Percentiles rank a stretch among this genome's conserved stretches.
phyloP scores from a whole-genome alignment of 1,140 invertebrate genomes.

The Eurytemora carolleeae region DNA sequence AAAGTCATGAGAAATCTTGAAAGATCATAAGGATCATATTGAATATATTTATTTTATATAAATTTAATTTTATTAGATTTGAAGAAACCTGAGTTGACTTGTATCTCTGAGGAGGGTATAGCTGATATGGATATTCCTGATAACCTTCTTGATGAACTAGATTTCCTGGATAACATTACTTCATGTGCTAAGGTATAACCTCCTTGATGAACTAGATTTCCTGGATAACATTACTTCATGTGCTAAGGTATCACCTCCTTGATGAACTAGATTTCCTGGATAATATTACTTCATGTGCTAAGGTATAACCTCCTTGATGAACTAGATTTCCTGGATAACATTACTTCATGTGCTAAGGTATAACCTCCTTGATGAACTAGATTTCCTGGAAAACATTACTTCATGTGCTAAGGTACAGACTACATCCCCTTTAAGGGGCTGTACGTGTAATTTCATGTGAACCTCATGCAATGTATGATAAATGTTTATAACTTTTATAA shows the following conservation, averaged over 20 bases:
- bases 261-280: not conserved
- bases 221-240: constrained; percentile 29
- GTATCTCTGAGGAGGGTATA: constrained; percentile 44
- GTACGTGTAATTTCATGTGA: constrained; percentile 18
- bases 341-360: constrained; percentile 18
- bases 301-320: constrained; percentile 13
- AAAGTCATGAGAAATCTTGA: no score
- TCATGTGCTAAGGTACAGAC: constrained; percentile 19
- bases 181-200: constrained; percentile 57
- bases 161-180: constrained; percentile 50
- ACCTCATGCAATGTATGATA: no score
- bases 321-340: constrained; percentile 26
- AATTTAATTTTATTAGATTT: no score
- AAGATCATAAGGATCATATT: no score
- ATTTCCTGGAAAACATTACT: constrained; percentile 15
- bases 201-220: constrained; percentile 16
- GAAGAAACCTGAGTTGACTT: not conserved
- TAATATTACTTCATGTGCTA: constrained; percentile 18
- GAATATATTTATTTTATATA: no score
- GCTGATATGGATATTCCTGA: constrained; percentile 62
- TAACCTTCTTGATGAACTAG: constrained; percentile 44
- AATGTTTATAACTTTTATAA: no score
- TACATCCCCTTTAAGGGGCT: constrained; percentile 16
- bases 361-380: constrained; percentile 10
- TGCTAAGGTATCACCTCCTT: no score